phyloP scores from a whole-genome alignment of 2,797 vertebrate genomes.

The Alauda arvensis region DNA sequence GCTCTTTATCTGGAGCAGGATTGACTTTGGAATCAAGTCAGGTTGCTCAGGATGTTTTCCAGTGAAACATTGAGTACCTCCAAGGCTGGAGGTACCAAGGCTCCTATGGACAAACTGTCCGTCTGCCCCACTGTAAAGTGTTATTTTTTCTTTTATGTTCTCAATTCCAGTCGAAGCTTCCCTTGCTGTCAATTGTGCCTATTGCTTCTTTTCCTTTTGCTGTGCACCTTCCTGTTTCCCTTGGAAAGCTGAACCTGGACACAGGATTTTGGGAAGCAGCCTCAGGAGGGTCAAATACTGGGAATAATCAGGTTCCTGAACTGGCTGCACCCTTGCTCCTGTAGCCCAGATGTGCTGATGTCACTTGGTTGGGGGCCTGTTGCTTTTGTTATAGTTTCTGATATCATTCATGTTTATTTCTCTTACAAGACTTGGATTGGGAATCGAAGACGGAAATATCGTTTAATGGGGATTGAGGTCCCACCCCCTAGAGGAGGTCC shows the following conservation, averaged over 20 bases:
- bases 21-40: neutral
- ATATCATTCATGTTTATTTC: constrained; percentile 61
- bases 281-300: neutral
- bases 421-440: constrained; percentile 95
- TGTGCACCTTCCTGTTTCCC: neutral
- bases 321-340: neutral
- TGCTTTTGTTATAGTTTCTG: constrained; percentile 49
- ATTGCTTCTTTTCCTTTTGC: neutral
- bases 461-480: constrained; percentile 97
- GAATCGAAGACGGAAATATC: constrained; percentile 96
- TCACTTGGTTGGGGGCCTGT: constrained; percentile 34
- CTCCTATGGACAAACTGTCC: neutral
- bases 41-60: neutral
- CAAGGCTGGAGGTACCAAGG: neutral
- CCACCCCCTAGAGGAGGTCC: constrained; percentile 94
- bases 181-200: neutral
- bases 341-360: neutral
- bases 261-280: neutral
- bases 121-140: neutral
- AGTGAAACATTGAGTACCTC: neutral
- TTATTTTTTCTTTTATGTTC: neutral
- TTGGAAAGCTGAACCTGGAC: neutral
- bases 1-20: neutral
- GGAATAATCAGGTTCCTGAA: neutral
- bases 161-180: neutral